Evolutionary conservation across 1,140 invertebrate species (phyloP).

Genomic region (Cydia strobilella): DNA sequence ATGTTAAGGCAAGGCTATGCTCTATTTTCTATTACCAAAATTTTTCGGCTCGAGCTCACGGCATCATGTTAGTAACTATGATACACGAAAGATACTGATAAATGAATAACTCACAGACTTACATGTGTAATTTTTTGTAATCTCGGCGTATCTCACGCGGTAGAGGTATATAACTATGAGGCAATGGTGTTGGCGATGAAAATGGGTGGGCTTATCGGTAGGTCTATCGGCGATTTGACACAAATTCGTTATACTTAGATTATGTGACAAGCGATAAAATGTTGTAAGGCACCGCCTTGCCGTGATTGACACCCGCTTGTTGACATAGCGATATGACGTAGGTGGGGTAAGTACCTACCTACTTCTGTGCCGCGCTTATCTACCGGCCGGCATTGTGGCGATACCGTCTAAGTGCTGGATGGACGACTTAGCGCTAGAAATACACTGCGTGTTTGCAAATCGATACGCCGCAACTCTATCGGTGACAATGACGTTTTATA

Average conservation of each 20-base stretch:
- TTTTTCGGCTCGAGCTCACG: neutral
- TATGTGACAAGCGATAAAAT: slow-evolving; percentile 74
- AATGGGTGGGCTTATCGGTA: slow-evolving; percentile 74
- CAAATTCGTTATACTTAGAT: slow-evolving; percentile 76
- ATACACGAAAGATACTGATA: slow-evolving; percentile 21
- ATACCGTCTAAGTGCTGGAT: slow-evolving; percentile 48
- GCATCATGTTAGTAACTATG: slow-evolving; percentile 4
- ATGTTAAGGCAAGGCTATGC: too few species aligned
- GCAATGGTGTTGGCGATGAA: slow-evolving; percentile 51
- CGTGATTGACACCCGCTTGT: slow-evolving; percentile 73
- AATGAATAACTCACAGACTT: slow-evolving; percentile 31
- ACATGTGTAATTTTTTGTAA: slow-evolving; percentile 53
- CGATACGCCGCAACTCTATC: slow-evolving; percentile 23
- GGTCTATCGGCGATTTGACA: slow-evolving; percentile 74
- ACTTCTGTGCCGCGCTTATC: slow-evolving; percentile 66
- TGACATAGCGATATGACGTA: slow-evolving; percentile 65
- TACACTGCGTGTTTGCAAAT: slow-evolving; percentile 40
- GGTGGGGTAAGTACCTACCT: slow-evolving; percentile 47
- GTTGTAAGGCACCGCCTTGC: slow-evolving; percentile 73
- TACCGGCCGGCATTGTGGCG: slow-evolving; percentile 54
- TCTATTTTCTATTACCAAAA: neutral
- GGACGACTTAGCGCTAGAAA: slow-evolving; percentile 41
- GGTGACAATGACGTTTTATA: slow-evolving; percentile 49
- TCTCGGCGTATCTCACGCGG: slow-evolving; percentile 40
- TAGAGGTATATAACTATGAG: slow-evolving; percentile 56